These are phyloP conservation scores for Mimas tiliae DNA, from an alignment of 2,888 invertebrate genomes.

Conservation along the genomic window DNA sequence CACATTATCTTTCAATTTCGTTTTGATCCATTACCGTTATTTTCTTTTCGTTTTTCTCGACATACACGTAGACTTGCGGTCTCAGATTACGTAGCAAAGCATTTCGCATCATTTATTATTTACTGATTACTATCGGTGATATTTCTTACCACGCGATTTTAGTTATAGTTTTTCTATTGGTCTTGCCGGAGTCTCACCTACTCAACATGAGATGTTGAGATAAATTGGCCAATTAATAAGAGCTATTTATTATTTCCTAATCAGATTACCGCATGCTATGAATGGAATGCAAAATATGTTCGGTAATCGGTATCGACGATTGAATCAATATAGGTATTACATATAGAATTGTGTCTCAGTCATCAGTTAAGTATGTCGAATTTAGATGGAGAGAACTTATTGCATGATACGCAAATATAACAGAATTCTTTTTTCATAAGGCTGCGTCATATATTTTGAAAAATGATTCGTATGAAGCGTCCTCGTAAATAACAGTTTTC, in stretches of 20 bases:
- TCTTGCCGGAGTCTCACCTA: constrained; percentile 5
- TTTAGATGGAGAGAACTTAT: too few species aligned
- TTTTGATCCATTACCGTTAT: constrained; percentile 4
- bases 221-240: constrained; percentile 21
- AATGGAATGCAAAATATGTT: constrained; percentile 11
- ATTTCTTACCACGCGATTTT: constrained; percentile 12
- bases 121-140: constrained; percentile 13
- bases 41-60: background rate
- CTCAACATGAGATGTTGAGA: constrained; percentile 15
- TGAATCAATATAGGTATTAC: background rate
- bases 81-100: constrained; percentile 13
- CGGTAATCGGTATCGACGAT: background rate
- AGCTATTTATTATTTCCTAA: constrained; percentile 22
- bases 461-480: too few species aligned
- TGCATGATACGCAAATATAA: too few species aligned
- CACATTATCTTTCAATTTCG: background rate
- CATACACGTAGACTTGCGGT: background rate
- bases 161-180: constrained; percentile 21
- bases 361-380: background rate
- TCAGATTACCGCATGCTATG: background rate
- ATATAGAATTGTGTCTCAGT: background rate
- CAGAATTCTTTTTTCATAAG: too few species aligned
- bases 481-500: too few species aligned
- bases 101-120: constrained; percentile 9
- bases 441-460: too few species aligned